A percentile compares a stretch with the other conserved stretches of the same genome.
Evolutionary conservation across 2,888 invertebrate genomes (phyloP).

Genomic region (Acleris laterana): DNA sequence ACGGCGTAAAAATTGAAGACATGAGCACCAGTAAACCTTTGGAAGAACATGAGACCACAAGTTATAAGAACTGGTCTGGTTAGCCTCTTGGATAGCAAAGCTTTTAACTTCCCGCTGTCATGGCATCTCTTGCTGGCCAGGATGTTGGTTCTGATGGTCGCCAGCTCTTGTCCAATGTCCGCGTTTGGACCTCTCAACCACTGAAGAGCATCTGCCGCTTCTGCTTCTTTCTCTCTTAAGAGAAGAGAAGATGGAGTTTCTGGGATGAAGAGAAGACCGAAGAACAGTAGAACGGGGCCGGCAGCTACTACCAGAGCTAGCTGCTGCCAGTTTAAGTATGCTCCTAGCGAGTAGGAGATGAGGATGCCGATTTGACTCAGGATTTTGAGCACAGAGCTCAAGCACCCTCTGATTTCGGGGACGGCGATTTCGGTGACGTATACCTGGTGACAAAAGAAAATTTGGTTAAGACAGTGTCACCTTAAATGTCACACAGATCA

Average conservation of each 20-base stretch:
- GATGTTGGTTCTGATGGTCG: slow-evolving; percentile 88
- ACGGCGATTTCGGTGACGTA: slow-evolving; percentile 96
- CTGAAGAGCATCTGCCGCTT: slow-evolving; percentile 89
- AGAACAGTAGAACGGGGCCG: slow-evolving; percentile 90
- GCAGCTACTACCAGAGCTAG: slow-evolving; percentile 91
- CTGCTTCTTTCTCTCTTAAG: slow-evolving; percentile 89
- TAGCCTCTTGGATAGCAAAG: slow-evolving; percentile 71
- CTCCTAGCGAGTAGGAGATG: slow-evolving; percentile 91
- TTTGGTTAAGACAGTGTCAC: neutral
- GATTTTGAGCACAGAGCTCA: slow-evolving; percentile 94
- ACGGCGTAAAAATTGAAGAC: slow-evolving; percentile 94
- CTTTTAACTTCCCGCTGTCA: slow-evolving; percentile 66
- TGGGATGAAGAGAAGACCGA: slow-evolving; percentile 90
- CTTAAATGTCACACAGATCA: no score
- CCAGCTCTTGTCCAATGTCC: slow-evolving; percentile 90
- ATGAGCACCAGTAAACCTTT: slow-evolving; percentile 92
- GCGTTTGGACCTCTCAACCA: slow-evolving; percentile 92
- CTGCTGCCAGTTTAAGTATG: slow-evolving; percentile 92
- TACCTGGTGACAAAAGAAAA: slow-evolving; percentile 82
- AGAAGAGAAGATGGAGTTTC: slow-evolving; percentile 94
- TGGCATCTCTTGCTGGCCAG: slow-evolving; percentile 75
- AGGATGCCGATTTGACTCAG: slow-evolving; percentile 93
- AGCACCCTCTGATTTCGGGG: slow-evolving; percentile 92
- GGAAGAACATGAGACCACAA: slow-evolving; percentile 94
- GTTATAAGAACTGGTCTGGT: slow-evolving; percentile 91